A percentile compares a stretch with the other conserved stretches of the same genome.
phyloP scores from a whole-genome alignment of 1,140 invertebrate species.

The Atta cephalotes region DNA sequence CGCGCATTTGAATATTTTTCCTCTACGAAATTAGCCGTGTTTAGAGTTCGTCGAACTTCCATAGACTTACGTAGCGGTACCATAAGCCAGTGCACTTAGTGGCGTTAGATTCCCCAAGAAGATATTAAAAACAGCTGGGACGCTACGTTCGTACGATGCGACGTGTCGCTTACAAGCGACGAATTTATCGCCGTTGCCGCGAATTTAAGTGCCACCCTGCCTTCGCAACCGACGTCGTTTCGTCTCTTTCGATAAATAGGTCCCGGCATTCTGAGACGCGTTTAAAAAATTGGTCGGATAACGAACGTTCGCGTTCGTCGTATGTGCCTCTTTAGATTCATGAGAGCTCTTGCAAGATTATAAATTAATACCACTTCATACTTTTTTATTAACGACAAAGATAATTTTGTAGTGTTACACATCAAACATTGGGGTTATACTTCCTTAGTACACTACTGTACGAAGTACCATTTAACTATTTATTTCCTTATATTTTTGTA shows the following conservation, averaged over 20 bases:
- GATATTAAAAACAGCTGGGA: constrained; percentile 81
- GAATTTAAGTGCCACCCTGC: constrained; percentile 71
- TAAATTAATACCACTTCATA: constrained; percentile 3
- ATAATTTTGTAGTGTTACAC: constrained; percentile 1
- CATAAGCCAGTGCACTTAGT: constrained; percentile 70
- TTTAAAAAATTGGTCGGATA: constrained; percentile 64
- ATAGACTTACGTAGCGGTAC: constrained; percentile 34
- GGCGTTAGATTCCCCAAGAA: constrained; percentile 70
- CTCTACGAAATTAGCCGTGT: constrained; percentile 20
- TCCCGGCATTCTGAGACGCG: background rate
- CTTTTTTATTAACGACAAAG: background rate
- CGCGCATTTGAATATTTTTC: background rate
- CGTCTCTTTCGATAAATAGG: constrained; percentile 67
- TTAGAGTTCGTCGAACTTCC: constrained; percentile 65
- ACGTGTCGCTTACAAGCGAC: constrained; percentile 74
- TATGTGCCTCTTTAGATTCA: background rate
- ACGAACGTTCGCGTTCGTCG: constrained; percentile 8
- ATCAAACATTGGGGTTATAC: background rate
- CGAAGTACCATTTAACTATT: background rate
- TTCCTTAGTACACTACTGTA: background rate
- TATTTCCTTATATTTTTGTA: background rate
- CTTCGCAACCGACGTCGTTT: constrained; percentile 34
- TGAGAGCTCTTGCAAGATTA: constrained; percentile 12
- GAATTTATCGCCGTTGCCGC: constrained; percentile 70
- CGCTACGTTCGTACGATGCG: constrained; percentile 42